phyloP scores from a whole-genome alignment of 2,113 vertebrate species.

The Piaya cayana region DNA sequence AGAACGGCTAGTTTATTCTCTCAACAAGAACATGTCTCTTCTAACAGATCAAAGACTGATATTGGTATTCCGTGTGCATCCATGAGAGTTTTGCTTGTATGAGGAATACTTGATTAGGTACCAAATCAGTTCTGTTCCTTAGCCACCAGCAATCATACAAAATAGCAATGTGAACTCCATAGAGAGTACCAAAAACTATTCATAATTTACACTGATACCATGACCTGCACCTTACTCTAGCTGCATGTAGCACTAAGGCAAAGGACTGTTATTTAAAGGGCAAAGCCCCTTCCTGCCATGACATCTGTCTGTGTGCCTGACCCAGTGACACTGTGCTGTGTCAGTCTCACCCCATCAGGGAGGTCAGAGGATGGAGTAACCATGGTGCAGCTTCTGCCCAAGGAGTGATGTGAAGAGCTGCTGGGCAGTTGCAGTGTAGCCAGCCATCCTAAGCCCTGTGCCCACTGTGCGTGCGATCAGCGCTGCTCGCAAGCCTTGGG shows the following conservation, averaged over 20 bases:
- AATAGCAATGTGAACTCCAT: background rate
- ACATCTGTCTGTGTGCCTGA: fast-evolving
- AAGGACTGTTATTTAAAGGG: background rate
- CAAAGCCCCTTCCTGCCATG: background rate
- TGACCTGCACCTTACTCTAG: background rate
- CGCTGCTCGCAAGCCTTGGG: fast-evolving
- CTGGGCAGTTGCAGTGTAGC: background rate
- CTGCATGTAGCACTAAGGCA: background rate
- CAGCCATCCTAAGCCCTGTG: background rate
- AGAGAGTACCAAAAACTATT: background rate
- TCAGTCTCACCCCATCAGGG: background rate
- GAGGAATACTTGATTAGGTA: background rate
- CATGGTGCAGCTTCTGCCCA: fast-evolving
- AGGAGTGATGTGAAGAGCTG: background rate
- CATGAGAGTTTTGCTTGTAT: background rate
- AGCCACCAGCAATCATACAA: background rate
- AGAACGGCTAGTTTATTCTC: background rate
- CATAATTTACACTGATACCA: background rate
- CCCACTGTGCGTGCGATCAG: fast-evolving
- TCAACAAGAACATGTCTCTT: background rate
- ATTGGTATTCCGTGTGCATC: background rate
- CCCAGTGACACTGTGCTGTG: fast-evolving
- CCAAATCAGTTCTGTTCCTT: background rate
- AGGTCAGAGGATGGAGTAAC: background rate
- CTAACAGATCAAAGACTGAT: background rate